Conservation (phyloP, 2,113 vertebrate species). For the Colistium nudipinnis region DNA sequence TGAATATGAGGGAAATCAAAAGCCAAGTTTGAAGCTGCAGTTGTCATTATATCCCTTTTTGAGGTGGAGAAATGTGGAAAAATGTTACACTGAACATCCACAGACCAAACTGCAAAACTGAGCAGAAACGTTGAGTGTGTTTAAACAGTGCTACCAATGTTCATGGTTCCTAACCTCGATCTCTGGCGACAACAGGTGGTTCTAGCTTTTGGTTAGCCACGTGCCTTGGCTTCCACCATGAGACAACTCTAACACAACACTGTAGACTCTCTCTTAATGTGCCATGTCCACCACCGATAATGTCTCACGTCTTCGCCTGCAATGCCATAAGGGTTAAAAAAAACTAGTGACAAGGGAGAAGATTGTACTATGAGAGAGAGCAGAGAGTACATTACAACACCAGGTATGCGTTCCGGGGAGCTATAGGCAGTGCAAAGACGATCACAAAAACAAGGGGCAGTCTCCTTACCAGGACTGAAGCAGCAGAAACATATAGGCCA, state of each 20-base stretch:
- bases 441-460: too few species aligned
- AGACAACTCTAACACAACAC: conserved; percentile 32
- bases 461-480: too few species aligned
- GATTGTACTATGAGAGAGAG: conserved; percentile 20
- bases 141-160: not conserved
- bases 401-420: too few species aligned
- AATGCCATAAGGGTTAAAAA: conserved; percentile 18
- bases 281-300: conserved; percentile 27
- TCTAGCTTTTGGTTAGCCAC: conserved; percentile 36
- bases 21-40: too few species aligned
- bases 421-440: too few species aligned
- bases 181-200: conserved; percentile 14
- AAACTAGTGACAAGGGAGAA: conserved; percentile 19
- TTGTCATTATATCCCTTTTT: conserved; percentile 5
- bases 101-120: not conserved
- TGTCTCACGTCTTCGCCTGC: conserved; percentile 17
- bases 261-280: conserved; percentile 10
- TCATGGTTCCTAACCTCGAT: not conserved
- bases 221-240: not conserved
- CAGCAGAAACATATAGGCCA: too few species aligned
- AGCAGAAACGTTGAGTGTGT: not conserved
- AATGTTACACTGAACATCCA: not conserved
- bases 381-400: too few species aligned
- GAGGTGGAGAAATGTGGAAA: too few species aligned
- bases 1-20: too few species aligned